Base-by-base conservation (phyloP, 1,140 invertebrate genomes). In the Drosophila mayri region DNA sequence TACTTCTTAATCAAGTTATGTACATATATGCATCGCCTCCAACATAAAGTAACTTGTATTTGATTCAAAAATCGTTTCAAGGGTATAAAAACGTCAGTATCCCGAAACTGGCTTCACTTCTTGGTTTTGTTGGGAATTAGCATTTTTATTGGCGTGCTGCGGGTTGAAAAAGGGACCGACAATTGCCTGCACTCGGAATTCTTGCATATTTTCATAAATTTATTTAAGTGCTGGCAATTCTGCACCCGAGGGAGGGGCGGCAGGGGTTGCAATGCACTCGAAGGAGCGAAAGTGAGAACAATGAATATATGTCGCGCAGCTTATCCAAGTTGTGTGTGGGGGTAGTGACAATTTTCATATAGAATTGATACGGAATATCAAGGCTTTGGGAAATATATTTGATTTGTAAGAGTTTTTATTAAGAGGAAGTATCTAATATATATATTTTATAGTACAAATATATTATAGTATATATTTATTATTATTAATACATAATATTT, bases 151-250 rank as follows among this genome's bases (percentile, higher is more conserved):
- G 11, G 66, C 9, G 38, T n/a, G 16, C 35, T 46, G 37, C 18
- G 38, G 25, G 49, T 25, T 30, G 20, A 28, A 52, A 65, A 37
- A 22, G 22, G 12, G 20, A 41, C 61, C 28, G 46, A 47, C 49
- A 32, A 57, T 71, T 68, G 64, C 65, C 43, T 49, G 68, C 65
- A 70, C 28, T 30, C 8, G 47, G 61, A 30, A 28, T 20, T 10
- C 54, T 25, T 71, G 68, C 50, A 70, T 47, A 71, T 70, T 70
- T 71, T 71, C 67, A 71, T 70, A 71, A 71, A 71, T 71, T 70
- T 70, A 70, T 57, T 71, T 28, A 70, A 71, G 67, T 71, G 65
- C 65, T 71, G 41, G 68, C 68, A 40, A 71, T 70, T 70, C 12
- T 70, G 32, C 35, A 58, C n/a, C 32, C 47, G 25, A 25, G 30